A percentile compares a stretch with the other conserved stretches of the same genome.
Evolutionary conservation across 2,888 invertebrate species (phyloP).

Genomic region (Sclerodermus sp.): DNA sequence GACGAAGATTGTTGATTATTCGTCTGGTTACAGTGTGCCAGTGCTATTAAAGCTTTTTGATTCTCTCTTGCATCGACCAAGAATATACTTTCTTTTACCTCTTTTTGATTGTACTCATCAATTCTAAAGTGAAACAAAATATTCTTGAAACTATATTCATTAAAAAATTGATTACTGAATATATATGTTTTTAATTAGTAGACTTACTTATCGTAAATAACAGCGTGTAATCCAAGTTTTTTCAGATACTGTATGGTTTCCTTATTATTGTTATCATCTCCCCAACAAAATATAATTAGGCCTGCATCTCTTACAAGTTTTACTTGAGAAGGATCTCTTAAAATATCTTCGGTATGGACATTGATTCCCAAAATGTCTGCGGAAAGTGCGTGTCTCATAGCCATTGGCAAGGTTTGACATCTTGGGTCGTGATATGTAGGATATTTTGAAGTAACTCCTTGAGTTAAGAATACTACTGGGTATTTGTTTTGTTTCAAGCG

Average conservation of each 20-base stretch:
- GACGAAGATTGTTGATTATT: slow-evolving; percentile 37
- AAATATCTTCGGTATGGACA: slow-evolving; percentile 88
- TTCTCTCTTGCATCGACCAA: slow-evolving; percentile 77
- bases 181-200: no score
- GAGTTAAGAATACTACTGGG: slow-evolving; percentile 93
- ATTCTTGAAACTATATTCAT: neutral
- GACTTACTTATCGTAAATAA: slow-evolving; percentile 88
- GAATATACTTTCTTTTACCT: slow-evolving; percentile 82
- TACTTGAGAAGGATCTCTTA: slow-evolving; percentile 81
- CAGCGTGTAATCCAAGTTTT: slow-evolving; percentile 87
- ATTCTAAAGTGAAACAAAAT: slow-evolving; percentile 62
- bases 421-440: slow-evolving; percentile 83
- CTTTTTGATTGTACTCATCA: slow-evolving; percentile 72
- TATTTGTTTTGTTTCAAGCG: slow-evolving; percentile 94
- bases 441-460: slow-evolving; percentile 73
- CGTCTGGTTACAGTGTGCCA: slow-evolving; percentile 54
- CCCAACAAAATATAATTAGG: slow-evolving; percentile 94
- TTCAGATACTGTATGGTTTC: slow-evolving; percentile 84
- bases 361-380: slow-evolving; percentile 87
- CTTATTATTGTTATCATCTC: slow-evolving; percentile 90
- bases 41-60: slow-evolving; percentile 65
- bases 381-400: slow-evolving; percentile 79
- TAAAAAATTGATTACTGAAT: no score
- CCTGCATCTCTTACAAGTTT: slow-evolving; percentile 77
- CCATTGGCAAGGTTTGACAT: slow-evolving; percentile 78